Conservation (phyloP, 2,888 invertebrate species). For the Meandrusa payeni region DNA sequence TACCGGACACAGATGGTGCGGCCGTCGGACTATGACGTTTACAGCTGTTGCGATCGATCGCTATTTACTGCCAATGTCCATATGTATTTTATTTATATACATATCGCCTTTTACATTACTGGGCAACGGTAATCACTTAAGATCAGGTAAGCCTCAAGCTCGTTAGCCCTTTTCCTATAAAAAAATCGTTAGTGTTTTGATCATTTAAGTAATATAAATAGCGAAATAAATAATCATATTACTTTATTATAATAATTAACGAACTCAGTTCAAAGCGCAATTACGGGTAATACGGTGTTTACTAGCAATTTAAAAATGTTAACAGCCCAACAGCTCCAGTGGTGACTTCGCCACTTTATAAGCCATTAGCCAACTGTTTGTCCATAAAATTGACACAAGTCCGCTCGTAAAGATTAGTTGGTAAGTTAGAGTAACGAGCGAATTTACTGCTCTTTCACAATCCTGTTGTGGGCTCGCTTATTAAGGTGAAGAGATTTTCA, state of each 20-base stretch:
- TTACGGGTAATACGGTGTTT: conserved; percentile 29
- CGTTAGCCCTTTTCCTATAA: no score
- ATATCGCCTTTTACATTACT: not conserved
- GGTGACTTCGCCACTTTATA: conserved; percentile 42
- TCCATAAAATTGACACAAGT: conserved; percentile 59
- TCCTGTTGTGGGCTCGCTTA: conserved; percentile 16
- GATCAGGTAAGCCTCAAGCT: no score
- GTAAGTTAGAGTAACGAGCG: conserved; percentile 31
- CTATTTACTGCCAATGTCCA: conserved; percentile 9
- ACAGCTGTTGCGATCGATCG: conserved; percentile 11
- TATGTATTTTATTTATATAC: conserved; percentile 1
- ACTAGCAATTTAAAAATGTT: conserved; percentile 51
- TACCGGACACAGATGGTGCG: conserved; percentile 21
- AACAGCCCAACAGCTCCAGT: conserved; percentile 36
- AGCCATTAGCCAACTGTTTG: conserved; percentile 57
- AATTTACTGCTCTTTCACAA: conserved; percentile 28
- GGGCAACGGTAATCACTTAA: no score
- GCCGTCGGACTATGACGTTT: conserved; percentile 15
- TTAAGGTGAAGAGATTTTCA: conserved; percentile 1
- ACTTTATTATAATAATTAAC: no score
- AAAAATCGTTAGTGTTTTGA: no score
- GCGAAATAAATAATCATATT: no score
- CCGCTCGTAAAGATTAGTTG: conserved; percentile 54
- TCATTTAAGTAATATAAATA: no score
- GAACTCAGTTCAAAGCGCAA: no score